Evolutionary conservation across 2,888 invertebrate genomes (phyloP), one percentile per base, ranked within the genome.

Genomic region (Xylota sylvarum): DNA sequence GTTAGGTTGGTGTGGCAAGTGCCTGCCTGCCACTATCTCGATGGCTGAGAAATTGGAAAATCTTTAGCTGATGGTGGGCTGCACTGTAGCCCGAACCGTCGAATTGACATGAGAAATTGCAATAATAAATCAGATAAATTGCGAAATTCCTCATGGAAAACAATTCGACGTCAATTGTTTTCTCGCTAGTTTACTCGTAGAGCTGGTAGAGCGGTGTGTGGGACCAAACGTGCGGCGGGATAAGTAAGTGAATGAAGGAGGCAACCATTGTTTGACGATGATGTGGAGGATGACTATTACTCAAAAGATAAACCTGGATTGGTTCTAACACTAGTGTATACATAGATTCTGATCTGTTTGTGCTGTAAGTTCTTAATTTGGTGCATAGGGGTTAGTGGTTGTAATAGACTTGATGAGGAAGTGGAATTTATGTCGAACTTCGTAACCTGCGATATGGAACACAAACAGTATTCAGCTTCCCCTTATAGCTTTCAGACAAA

Each of bases 41-140:
- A 82, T 86, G 86, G 67, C 78, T 81, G 77, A 86, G 81, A 86
- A 82, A 82, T 82, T 86, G 86, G 77, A 72, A 84, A 81, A 76
- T 73, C 86, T 86, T 37, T 37, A n/a, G 77, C 73, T 62, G 60
- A 58, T 46, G 19, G 60, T 74, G 69, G 56, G 58, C 43, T 27
- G 55, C 27, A n/a, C 48, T 12, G 37, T 43, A 48, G 37, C 32
- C 67, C 30, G 35, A 64, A 27, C 84, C 7, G 55, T 35, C 64
- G 84, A 85, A 86, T 78, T 86, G 81, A 82, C 86, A 86, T 86
- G 86, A 86, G 86, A 86, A 86, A 86, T 86, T 86, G 81, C 81
- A 86, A 86, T 69, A 86, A 86, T 86, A 86, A 86, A 86, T 86
- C 86, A 86, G 86, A 82, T 86, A 86, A 86, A 86, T 86, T 81